A percentile compares a stretch with the other conserved stretches of the same genome.
Evolutionary conservation across 2,888 invertebrate species (phyloP).

Genomic region (Drosophila tanythrix): DNA sequence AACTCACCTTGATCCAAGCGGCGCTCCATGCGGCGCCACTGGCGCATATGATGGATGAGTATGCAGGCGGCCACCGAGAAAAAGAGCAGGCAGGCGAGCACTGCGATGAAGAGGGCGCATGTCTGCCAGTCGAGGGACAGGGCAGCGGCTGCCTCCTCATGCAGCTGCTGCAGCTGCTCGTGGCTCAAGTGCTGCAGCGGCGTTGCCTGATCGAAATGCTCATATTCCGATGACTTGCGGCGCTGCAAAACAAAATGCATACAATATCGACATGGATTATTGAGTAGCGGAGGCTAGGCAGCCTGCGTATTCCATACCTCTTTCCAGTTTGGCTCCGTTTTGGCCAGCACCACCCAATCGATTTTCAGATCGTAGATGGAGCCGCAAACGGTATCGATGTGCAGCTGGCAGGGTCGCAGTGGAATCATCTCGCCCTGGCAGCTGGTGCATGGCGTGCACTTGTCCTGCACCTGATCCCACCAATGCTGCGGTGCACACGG

Average conservation of each 20-base stretch:
- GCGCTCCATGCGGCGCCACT: constrained; percentile 92
- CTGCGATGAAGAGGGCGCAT: constrained; percentile 89
- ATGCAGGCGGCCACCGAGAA: constrained; percentile 91
- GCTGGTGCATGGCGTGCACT: constrained; percentile 89
- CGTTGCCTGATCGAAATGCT: constrained; percentile 60
- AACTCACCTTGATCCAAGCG: constrained; percentile 91
- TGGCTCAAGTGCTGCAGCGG: constrained; percentile 78
- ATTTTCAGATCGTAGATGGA: constrained; percentile 88
- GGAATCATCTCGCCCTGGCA: constrained; percentile 89
- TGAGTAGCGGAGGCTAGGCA: not conserved
- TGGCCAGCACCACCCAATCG: constrained; percentile 87
- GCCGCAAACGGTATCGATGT: constrained; percentile 91
- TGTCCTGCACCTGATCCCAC: constrained; percentile 88
- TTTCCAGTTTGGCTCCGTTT: constrained; percentile 85
- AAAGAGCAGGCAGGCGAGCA: constrained; percentile 91
- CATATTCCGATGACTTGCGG: constrained; percentile 82
- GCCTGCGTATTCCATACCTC: constrained; percentile 72
- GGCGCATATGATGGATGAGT: constrained; percentile 91
- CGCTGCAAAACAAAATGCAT: constrained; percentile 63
- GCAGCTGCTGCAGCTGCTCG: constrained; percentile 81
- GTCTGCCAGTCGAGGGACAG: constrained; percentile 89
- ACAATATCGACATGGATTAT: not conserved
- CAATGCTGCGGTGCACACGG: constrained; percentile 88
- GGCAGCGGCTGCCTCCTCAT: constrained; percentile 82
- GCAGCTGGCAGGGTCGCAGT: constrained; percentile 90